These are phyloP conservation scores for Montipora cactus DNA, from an alignment of 64 coral and sea anemone species.

Conservation along the genomic window DNA sequence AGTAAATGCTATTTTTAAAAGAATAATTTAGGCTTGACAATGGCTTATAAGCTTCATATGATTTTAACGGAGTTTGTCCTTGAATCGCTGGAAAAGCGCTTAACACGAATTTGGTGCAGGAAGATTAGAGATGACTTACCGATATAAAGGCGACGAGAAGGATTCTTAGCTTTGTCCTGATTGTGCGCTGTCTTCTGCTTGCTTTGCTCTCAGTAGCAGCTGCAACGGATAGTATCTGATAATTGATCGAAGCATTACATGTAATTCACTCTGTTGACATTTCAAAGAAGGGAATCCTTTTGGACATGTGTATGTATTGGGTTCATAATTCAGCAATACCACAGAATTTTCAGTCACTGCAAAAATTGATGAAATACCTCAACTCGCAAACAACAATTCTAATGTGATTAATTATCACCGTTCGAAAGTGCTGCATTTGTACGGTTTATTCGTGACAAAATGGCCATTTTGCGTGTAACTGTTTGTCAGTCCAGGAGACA, in stretches of 20 bases:
- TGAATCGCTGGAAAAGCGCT: neutral
- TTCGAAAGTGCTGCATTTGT: neutral
- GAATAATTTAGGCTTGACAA: neutral
- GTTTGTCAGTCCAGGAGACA: neutral
- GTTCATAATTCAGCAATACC: neutral
- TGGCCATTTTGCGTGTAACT: neutral
- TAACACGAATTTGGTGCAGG: neutral
- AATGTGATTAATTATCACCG: neutral
- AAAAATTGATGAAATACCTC: neutral
- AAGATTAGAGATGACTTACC: neutral
- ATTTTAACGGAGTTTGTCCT: neutral
- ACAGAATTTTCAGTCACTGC: conserved; percentile 1
- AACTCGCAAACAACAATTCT: neutral
- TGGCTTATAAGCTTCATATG: too few relatives aligned
- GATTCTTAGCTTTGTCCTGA: neutral
- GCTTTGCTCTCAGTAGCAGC: conserved; percentile 19
- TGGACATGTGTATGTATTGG: neutral
- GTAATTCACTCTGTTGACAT: conserved; percentile 48
- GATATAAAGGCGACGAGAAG: neutral
- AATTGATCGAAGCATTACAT: conserved; percentile 42
- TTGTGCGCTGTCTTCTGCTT: neutral
- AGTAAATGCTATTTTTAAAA: neutral
- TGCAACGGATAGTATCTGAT: conserved; percentile 42
- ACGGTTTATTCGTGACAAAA: neutral
- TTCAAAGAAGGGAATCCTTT: neutral